phyloP scores from a whole-genome alignment of 64 coral and sea anemone genomes.

The Hydrozoanthus tunicans region DNA sequence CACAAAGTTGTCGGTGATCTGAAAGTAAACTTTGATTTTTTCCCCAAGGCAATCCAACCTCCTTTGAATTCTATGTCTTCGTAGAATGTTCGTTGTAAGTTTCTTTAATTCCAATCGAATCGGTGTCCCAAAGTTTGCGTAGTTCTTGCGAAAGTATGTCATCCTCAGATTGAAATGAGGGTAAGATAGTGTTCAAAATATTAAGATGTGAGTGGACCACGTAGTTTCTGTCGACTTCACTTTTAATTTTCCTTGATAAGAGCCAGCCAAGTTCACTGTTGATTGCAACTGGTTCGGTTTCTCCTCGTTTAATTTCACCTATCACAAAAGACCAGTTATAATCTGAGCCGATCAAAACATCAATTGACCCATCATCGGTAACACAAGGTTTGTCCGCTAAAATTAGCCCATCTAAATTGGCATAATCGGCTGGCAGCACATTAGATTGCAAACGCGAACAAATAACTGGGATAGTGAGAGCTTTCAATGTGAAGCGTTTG shows the following conservation, averaged over 20 bases:
- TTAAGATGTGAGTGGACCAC: neutral
- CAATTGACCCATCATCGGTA: slow-evolving; percentile 9
- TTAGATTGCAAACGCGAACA: slow-evolving; percentile 23
- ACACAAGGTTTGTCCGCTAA: slow-evolving; percentile 10
- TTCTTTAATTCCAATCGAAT: neutral
- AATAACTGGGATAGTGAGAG: slow-evolving; percentile 12
- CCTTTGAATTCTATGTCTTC: neutral
- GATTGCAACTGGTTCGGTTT: slow-evolving; percentile 29
- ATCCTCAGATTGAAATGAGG: neutral
- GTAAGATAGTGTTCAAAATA: neutral
- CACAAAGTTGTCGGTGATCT: slow-evolving; percentile 44
- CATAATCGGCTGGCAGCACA: neutral
- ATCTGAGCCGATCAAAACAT: slow-evolving; percentile 60
- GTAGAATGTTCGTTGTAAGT: neutral
- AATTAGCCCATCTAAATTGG: neutral
- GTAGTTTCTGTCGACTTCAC: neutral
- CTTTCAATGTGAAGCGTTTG: neutral
- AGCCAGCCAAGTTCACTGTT: slow-evolving; percentile 48
- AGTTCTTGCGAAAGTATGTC: neutral
- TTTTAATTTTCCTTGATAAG: neutral
- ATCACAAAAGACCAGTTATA: slow-evolving; percentile 27
- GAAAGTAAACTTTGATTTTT: neutral
- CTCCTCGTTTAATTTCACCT: slow-evolving; percentile 18
- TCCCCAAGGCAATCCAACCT: slow-evolving; percentile 32
- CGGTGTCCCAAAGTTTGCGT: slow-evolving; percentile 20